Evolutionary conservation across 2,797 vertebrate genomes (phyloP), one percentile per base, ranked within the genome.

Genomic region (Cryptoblepharus egeriae): DNA sequence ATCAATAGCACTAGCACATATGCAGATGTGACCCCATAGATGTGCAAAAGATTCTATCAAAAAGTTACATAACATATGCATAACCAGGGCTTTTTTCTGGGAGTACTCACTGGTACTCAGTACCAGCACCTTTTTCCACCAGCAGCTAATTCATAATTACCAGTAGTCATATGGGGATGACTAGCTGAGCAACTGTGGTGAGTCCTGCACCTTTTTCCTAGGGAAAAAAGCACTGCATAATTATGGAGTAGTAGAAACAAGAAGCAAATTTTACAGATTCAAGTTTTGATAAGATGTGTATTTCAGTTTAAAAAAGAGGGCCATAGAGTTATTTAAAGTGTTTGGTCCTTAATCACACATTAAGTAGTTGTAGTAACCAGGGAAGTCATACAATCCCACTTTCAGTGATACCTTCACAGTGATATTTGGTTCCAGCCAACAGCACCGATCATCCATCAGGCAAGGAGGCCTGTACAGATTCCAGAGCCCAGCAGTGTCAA

Each of bases 1-100:
- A 45, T 73, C 71, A 89, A 83, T 26, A 77, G 88, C 72, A 67
- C 77, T 87, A 83, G 26, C 52, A 37, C 68, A n/a, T n/a, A n/a
- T 70, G 68, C 52, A 89, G 88, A 69, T 84, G 35, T 79, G 81
- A 79, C 73, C 71, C 80, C 73, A 83, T 81, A 70, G 75, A 72
- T 1, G 1, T 72, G 65, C 30, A 22, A 39, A 15, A 83, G 85
- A 82, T 68, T 64, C 63, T 42, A 15, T 24, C 18, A 76, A 83
- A 82, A 87, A 28, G 26, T 70, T 0, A 28, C 85, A 85, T 84
- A 85, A 52, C 69, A 77, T 73, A 15, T 13, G 52, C 67, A 77
- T n/a, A n/a, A n/a, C n/a, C n/a, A n/a, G n/a, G n/a, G n/a, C n/a
- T n/a, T n/a, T n/a, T n/a, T n/a, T n/a, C n/a, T n/a, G n/a, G n/a